A percentile compares a stretch with the other conserved stretches of the same genome.
Evolutionary conservation across 2,888 invertebrate species (phyloP).

Genomic region (Chirona hameri): DNA sequence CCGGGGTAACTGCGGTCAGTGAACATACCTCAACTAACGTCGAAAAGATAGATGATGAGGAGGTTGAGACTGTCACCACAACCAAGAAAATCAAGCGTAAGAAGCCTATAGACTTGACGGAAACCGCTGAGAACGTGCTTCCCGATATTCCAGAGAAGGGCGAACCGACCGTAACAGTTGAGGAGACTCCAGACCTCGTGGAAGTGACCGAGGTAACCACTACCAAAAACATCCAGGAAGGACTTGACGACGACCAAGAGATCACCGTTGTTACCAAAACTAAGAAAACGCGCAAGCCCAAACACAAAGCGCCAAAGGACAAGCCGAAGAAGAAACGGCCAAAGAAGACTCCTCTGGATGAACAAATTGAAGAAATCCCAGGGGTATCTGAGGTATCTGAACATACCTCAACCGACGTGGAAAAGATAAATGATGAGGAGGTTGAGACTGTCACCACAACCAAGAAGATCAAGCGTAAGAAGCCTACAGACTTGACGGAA

Average conservation of each 20-base stretch:
- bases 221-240: too few relatives aligned
- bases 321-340: neutral
- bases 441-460: neutral
- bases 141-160: too few relatives aligned
- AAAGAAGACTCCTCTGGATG: neutral
- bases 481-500: neutral
- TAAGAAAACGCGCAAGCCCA: neutral
- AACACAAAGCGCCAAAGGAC: neutral
- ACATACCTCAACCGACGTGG: neutral
- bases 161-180: too few relatives aligned
- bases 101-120: too few relatives aligned
- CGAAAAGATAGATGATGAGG: too few relatives aligned
- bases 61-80: too few relatives aligned
- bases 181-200: too few relatives aligned
- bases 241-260: neutral
- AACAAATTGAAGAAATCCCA: neutral
- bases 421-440: neutral
- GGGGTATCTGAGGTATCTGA: neutral
- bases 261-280: neutral
- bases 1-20: too few relatives aligned
- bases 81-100: too few relatives aligned
- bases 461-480: neutral
- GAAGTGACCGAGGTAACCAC: too few relatives aligned
- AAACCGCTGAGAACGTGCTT: too few relatives aligned
- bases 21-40: too few relatives aligned